These are phyloP conservation scores for Carassius auratus DNA, from an alignment of 2,113 vertebrate genomes.

Conservation along the genomic window DNA sequence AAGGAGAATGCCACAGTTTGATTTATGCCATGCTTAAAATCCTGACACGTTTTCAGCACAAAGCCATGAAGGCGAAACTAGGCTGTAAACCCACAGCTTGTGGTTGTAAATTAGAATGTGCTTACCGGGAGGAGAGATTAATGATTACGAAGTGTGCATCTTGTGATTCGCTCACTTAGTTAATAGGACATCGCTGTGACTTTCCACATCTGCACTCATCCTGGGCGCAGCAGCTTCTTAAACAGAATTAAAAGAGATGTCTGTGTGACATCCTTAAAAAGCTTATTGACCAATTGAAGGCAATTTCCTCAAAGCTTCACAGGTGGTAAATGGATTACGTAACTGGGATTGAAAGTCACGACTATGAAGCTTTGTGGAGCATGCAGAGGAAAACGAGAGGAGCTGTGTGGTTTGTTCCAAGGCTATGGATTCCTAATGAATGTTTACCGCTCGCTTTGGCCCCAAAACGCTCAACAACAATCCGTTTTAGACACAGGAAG, in stretches of 20 bases:
- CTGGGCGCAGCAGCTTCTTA: constrained; percentile 28
- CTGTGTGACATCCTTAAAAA: constrained; percentile 50
- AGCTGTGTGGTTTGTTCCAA: constrained; percentile 34
- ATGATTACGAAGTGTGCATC: constrained; percentile 46
- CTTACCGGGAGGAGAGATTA: constrained; percentile 57
- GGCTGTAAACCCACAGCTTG: constrained; percentile 45
- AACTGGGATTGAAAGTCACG: constrained; percentile 36
- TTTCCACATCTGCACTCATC: constrained; percentile 42
- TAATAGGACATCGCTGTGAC: constrained; percentile 51
- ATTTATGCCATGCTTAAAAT: constrained; percentile 30
- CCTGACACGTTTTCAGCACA: constrained; percentile 51
- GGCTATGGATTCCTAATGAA: constrained; percentile 52
- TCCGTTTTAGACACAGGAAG: constrained; percentile 50
- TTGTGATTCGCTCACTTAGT: constrained; percentile 49
- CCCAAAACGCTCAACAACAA: constrained; percentile 28
- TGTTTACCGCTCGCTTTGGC: constrained; percentile 45
- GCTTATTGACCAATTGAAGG: constrained; percentile 42
- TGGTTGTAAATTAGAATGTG: constrained; percentile 55
- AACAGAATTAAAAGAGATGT: constrained; percentile 55
- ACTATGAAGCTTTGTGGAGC: constrained; percentile 17
- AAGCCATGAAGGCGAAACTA: constrained; percentile 44
- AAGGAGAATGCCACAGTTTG: constrained; percentile 3
- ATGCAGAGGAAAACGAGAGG: not conserved
- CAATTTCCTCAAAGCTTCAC: constrained; percentile 40
- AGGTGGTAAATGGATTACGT: constrained; percentile 56